These are phyloP conservation scores for Falco punctatus DNA, from an alignment of 2,113 vertebrate species.

Conservation along the genomic window DNA sequence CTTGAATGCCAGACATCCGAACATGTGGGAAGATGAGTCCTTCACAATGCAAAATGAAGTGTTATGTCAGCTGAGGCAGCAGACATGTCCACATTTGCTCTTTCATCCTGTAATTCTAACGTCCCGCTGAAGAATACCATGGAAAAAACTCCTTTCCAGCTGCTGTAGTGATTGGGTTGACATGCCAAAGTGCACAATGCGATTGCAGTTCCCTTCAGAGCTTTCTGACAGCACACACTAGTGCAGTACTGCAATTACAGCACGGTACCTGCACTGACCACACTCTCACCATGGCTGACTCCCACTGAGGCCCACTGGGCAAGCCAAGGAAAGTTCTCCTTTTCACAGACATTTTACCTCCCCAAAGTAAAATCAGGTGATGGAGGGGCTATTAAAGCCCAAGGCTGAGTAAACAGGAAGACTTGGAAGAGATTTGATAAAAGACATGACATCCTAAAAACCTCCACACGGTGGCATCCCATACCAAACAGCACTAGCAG, in stretches of 20 bases:
- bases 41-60: background rate
- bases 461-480: conserved; percentile 60
- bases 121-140: background rate
- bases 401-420: background rate
- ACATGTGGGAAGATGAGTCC: background rate
- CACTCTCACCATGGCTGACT: rapidly evolving
- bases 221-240: background rate
- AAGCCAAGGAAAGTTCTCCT: background rate
- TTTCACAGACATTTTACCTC: background rate
- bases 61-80: background rate
- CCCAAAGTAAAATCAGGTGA: background rate
- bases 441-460: background rate
- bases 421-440: background rate
- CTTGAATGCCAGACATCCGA: background rate
- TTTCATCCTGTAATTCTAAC: background rate
- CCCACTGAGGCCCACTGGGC: background rate
- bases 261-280: background rate
- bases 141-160: background rate
- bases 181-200: background rate
- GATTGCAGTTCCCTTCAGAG: background rate
- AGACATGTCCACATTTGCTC: background rate
- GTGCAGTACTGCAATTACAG: background rate
- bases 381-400: background rate
- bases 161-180: background rate
- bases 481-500: background rate